A percentile compares a stretch with the other conserved stretches of the same genome.
These are phyloP conservation scores for Prolemur simus DNA, from an alignment of 2,113 vertebrate species.

Conservation along the genomic window DNA sequence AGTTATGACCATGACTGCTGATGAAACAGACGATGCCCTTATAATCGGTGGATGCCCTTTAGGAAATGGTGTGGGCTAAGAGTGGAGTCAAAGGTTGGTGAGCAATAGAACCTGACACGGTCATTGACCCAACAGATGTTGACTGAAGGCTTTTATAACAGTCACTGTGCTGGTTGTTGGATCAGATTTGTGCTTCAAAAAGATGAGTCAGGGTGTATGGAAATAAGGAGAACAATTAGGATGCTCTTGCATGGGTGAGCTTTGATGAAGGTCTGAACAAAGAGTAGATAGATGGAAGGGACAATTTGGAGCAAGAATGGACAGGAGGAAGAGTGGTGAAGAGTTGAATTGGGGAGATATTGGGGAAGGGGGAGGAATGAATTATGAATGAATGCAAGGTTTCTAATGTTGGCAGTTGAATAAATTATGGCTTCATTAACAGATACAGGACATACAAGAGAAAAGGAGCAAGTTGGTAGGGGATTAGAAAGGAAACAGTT, in stretches of 20 bases:
- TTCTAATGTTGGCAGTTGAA: background rate
- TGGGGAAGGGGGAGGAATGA: background rate
- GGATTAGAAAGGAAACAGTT: background rate
- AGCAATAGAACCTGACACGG: fast-evolving
- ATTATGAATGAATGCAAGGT: background rate
- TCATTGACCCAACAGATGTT: background rate
- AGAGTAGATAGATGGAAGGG: background rate
- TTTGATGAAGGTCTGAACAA: background rate
- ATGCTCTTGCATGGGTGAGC: background rate
- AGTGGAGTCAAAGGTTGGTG: background rate
- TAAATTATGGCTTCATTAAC: background rate
- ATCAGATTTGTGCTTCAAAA: background rate
- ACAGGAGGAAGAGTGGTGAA: background rate
- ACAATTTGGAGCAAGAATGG: background rate
- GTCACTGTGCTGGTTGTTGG: too few relatives aligned
- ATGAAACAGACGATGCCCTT: background rate
- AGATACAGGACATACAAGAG: background rate
- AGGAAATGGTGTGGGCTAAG: background rate
- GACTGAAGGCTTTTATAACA: background rate
- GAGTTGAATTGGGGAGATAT: background rate
- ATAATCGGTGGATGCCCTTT: background rate
- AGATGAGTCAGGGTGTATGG: background rate
- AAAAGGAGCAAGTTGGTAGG: background rate
- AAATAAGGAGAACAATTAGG: background rate
- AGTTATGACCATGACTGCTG: background rate